phyloP scores from a whole-genome alignment of 2,797 vertebrate species.

The Euphonia xanthogaster region DNA sequence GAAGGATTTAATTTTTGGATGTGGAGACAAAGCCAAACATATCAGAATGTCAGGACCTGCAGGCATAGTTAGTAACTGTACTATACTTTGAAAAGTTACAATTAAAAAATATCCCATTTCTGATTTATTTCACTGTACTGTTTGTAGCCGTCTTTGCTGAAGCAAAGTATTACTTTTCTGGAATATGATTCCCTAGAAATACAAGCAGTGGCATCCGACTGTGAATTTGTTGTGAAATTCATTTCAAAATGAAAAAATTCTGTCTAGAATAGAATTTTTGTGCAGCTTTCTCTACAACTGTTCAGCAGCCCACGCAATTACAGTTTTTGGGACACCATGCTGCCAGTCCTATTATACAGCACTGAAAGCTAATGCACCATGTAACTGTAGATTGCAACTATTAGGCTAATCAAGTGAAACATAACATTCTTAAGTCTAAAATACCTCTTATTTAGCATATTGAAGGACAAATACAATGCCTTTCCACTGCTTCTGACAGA shows the following conservation, averaged over 20 bases:
- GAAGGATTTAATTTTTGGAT: not conserved
- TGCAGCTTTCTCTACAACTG: constrained; percentile 22
- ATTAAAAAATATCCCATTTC: constrained; percentile 41
- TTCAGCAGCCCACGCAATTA: constrained; percentile 47
- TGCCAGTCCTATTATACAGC: constrained; percentile 50
- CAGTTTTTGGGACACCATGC: constrained; percentile 48
- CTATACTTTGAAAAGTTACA: constrained; percentile 18
- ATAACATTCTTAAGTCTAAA: constrained; percentile 49
- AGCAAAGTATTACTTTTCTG: constrained; percentile 45
- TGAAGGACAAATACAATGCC: constrained; percentile 47
- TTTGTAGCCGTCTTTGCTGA: constrained; percentile 36
- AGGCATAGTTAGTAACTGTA: not conserved
- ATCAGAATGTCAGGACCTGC: constrained; percentile 22
- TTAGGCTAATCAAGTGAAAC: constrained; percentile 63
- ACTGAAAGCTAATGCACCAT: constrained; percentile 44
- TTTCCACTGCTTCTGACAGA: constrained; percentile 50
- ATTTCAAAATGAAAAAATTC: constrained; percentile 54
- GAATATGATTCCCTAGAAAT: constrained; percentile 49
- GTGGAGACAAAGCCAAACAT: constrained; percentile 3
- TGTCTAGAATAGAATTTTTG: constrained; percentile 58
- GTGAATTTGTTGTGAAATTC: constrained; percentile 63
- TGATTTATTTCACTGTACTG: constrained; percentile 47
- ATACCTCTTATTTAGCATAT: constrained; percentile 33
- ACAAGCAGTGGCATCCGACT: constrained; percentile 43
- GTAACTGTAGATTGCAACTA: constrained; percentile 51